Percentiles rank a stretch among this genome's conserved stretches.
phyloP scores from a whole-genome alignment of 2,113 vertebrate genomes.

The Tichodroma muraria region DNA sequence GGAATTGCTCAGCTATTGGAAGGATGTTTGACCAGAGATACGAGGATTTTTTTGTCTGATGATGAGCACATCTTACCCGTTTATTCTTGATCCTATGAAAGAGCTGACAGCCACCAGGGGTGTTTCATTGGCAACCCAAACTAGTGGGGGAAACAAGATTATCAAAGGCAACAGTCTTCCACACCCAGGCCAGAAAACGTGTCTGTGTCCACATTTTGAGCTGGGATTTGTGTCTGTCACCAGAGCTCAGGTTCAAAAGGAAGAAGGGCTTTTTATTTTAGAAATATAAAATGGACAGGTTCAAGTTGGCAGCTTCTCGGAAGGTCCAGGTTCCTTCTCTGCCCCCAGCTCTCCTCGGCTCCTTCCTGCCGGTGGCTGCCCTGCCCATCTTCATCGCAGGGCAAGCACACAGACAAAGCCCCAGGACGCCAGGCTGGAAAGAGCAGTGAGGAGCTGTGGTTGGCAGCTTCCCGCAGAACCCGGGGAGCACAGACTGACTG shows the following conservation, averaged over 20 bases:
- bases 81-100: not conserved
- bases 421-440: not conserved
- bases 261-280: not conserved
- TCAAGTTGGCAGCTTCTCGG: not conserved
- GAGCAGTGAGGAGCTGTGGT: not conserved
- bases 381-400: not conserved
- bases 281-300: no score
- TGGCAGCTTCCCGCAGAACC: not conserved
- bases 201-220: not conserved
- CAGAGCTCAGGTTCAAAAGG: not conserved
- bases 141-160: not conserved
- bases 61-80: not conserved
- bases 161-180: not conserved
- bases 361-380: not conserved
- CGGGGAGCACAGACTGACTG: rapidly evolving
- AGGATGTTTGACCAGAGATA: not conserved
- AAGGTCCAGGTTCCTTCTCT: not conserved
- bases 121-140: not conserved
- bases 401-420: not conserved
- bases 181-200: not conserved
- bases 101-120: not conserved
- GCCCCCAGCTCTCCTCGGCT: not conserved
- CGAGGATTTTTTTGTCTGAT: not conserved
- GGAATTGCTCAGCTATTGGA: not conserved
- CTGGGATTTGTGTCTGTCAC: not conserved